Base-by-base conservation (phyloP, 2,888 invertebrate genomes). In the Prosopocoilus inquinatus region DNA sequence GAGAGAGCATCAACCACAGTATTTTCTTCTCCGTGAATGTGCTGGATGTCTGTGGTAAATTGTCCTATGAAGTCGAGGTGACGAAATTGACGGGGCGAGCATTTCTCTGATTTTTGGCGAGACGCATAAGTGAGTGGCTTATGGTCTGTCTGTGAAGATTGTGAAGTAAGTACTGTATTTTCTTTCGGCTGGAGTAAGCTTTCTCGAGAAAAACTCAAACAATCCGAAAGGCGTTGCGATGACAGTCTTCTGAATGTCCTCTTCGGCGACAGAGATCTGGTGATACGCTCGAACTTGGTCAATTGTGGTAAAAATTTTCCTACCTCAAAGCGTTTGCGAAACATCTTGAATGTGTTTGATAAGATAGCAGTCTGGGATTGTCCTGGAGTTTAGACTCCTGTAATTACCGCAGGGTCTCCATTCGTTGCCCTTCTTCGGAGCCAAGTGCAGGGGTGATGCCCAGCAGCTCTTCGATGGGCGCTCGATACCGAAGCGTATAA, bases 341-440 rank as follows among this genome's bases (percentile, higher is more conserved):
- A 74, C 71, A 54, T 75, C 73, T n/a, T 72, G 65, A 3, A 77
- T 67, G 53, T 73, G 66, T 2, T 67, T 64, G 2, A 72, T 53
- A 0, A 73, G 73, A 78, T 78, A 55, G 78, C 77, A 3, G 72
- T 75, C 61, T 70, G 74, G 70, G 78, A 81, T 69, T 79, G 80
- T 70, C 71, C 74, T 60, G 0, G 64, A 66, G 49, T 74, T 75
- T 0, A 75, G 57, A 0, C 9, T 16, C 0, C 75, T 50, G 52
- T 72, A 75, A 32, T 75, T 72, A 0, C 67, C 67, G 70, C 2
- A 57, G 54, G 43, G n/a, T n/a, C n/a, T n/a, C n/a, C n/a, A n/a
- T n/a, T n/a, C n/a, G n/a, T n/a, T n/a, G n/a, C n/a, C n/a, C n/a
- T n/a, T n/a, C n/a, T n/a, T n/a, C n/a, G n/a, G n/a, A n/a, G n/a